phyloP scores from a whole-genome alignment of 2,888 invertebrate species.

The Drosophila pegasa region DNA sequence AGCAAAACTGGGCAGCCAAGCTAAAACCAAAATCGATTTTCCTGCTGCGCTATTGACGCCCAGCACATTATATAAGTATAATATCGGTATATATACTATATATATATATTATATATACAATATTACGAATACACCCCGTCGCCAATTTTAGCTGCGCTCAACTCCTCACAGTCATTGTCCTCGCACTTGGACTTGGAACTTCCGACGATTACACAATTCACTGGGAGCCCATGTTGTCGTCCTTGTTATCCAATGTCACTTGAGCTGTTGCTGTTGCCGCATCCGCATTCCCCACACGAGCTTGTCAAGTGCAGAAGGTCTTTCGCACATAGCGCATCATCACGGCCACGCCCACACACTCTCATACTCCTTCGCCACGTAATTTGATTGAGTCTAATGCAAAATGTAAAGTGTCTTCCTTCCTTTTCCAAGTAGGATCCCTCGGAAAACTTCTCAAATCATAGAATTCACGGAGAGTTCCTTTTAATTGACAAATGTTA shows the following conservation, averaged over 20 bases:
- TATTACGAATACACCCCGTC: conserved; percentile 26
- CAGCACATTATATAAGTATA: conserved; percentile 1
- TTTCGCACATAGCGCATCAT: conserved; percentile 10
- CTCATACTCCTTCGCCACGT: not conserved
- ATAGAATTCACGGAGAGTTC: not conserved
- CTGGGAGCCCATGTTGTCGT: conserved; percentile 21
- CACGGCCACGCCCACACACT: not conserved
- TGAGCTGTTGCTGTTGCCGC: conserved; percentile 26
- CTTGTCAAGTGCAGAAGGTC: conserved; percentile 65
- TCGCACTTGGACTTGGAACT: conserved; percentile 49
- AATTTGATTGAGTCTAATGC: conserved; percentile 5
- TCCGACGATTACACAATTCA: conserved; percentile 59
- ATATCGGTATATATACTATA: not conserved
- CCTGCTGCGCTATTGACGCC: conserved; percentile 15
- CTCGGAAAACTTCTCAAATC: not conserved
- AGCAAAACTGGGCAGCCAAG: conserved; percentile 4
- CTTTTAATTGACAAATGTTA: not conserved
- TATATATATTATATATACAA: not conserved
- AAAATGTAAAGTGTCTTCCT: no score
- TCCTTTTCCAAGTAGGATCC: not conserved
- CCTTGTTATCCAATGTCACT: conserved; percentile 55
- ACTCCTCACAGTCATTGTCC: conserved; percentile 28
- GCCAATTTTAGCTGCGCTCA: conserved; percentile 21
- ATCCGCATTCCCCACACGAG: conserved; percentile 49
- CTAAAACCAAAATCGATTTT: conserved; percentile 36